phyloP scores from a whole-genome alignment of 2,113 vertebrate species.

The Charadrius vociferus region DNA sequence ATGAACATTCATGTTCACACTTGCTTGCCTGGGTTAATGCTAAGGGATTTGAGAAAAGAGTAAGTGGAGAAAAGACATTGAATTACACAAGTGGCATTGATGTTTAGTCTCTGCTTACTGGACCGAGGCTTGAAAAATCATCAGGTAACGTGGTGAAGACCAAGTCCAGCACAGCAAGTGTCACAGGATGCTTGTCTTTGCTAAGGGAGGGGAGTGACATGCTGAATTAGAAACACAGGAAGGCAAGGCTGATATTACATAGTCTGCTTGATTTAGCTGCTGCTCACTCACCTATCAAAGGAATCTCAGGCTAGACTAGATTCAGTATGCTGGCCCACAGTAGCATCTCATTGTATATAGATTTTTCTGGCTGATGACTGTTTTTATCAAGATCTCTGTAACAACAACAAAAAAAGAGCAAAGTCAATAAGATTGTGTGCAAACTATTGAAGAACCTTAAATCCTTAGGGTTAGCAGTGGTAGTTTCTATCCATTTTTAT shows the following conservation, averaged over 20 bases:
- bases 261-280: background rate
- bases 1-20: background rate
- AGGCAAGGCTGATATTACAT: background rate
- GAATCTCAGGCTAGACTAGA: background rate
- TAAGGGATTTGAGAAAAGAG: background rate
- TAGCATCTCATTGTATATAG: background rate
- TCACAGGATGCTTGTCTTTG: background rate
- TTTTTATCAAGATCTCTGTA: constrained; percentile 3
- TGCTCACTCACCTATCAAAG: background rate
- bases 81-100: background rate
- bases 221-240: background rate
- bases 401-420: background rate
- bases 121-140: background rate
- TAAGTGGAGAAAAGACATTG: background rate
- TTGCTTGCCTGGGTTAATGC: background rate
- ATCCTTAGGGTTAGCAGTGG: background rate
- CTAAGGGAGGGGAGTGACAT: background rate
- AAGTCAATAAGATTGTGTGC: background rate
- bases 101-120: background rate
- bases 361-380: constrained; percentile 31
- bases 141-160: background rate
- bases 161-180: background rate
- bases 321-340: background rate
- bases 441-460: constrained; percentile 10
- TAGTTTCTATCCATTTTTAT: constrained; percentile 5